Percentiles rank a stretch among this genome's conserved stretches.
Conservation (phyloP, 2,888 invertebrate species). For the Drosophila histrio region DNA sequence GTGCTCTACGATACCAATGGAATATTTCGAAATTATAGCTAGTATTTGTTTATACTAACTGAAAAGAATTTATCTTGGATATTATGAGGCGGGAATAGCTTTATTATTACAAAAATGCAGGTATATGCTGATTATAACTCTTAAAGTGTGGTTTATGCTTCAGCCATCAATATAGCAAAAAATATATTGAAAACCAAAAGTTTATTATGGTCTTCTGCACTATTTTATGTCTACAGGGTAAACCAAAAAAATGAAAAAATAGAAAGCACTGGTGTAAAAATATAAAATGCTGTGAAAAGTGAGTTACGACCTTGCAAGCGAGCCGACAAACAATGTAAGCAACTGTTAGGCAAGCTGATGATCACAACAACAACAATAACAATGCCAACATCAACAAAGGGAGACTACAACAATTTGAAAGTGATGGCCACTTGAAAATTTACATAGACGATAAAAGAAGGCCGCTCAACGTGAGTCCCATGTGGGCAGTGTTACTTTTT, state of each 20-base stretch:
- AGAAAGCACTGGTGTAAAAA: slow-evolving; percentile 2
- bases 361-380: slow-evolving; percentile 22
- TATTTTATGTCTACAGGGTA: slow-evolving; percentile 5
- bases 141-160: not conserved
- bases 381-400: not conserved
- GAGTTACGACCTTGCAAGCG: slow-evolving; percentile 43
- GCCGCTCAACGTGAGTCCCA: slow-evolving; percentile 24
- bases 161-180: not conserved
- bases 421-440: slow-evolving; percentile 41
- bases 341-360: slow-evolving; percentile 52
- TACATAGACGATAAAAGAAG: slow-evolving; percentile 34
- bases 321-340: slow-evolving; percentile 41
- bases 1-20: too few relatives aligned
- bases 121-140: not conserved
- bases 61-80: not conserved
- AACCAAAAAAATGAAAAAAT: not conserved
- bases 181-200: not conserved
- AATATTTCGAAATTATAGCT: not conserved
- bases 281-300: slow-evolving; percentile 35
- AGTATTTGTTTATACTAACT: not conserved
- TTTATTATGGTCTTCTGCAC: not conserved
- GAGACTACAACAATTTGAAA: slow-evolving; percentile 5
- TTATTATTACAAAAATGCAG: too few relatives aligned
- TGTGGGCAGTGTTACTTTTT: slow-evolving; percentile 27
- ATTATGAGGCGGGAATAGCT: too few relatives aligned